Percentiles rank a stretch among this genome's conserved stretches.
These are phyloP conservation scores for Seira musarum DNA, from an alignment of 2,888 invertebrate species.

Conservation along the genomic window DNA sequence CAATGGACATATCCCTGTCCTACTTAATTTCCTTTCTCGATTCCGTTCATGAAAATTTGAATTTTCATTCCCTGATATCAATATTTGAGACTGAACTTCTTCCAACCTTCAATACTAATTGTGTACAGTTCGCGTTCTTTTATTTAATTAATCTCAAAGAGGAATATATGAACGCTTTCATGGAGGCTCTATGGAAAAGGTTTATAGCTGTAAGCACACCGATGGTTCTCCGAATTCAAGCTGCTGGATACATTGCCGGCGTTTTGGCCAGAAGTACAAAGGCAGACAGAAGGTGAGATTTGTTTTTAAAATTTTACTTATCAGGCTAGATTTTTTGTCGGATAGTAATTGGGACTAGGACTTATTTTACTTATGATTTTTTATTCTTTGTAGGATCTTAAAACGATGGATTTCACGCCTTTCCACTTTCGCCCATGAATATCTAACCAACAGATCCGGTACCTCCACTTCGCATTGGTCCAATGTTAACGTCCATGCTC, in stretches of 20 bases:
- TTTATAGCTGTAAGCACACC: slow-evolving; percentile 80
- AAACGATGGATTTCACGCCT: slow-evolving; percentile 80
- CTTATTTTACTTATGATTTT: slow-evolving; percentile 7
- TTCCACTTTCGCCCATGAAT: slow-evolving; percentile 88
- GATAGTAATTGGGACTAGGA: not conserved
- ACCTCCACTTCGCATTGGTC: slow-evolving; percentile 75
- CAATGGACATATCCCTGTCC: slow-evolving; percentile 33
- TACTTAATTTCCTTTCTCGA: slow-evolving; percentile 39
- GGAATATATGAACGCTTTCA: slow-evolving; percentile 78
- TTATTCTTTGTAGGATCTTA: slow-evolving; percentile 75
- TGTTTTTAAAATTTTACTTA: too few relatives aligned
- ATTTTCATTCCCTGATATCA: slow-evolving; percentile 78
- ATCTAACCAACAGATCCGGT: slow-evolving; percentile 81
- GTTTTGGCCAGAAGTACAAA: slow-evolving; percentile 81
- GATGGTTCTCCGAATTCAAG: slow-evolving; percentile 79
- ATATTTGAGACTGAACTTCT: slow-evolving; percentile 87
- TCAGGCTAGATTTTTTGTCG: slow-evolving; percentile 6
- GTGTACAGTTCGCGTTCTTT: slow-evolving; percentile 85
- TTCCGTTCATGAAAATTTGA: slow-evolving; percentile 72
- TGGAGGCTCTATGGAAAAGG: slow-evolving; percentile 83
- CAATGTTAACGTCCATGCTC: slow-evolving; percentile 79
- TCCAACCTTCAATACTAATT: slow-evolving; percentile 86
- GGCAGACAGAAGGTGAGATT: slow-evolving; percentile 78
- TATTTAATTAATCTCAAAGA: slow-evolving; percentile 81
- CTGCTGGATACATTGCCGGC: slow-evolving; percentile 84